phyloP scores from a whole-genome alignment of 2,888 invertebrate genomes.

The Deilephila porcellus region DNA sequence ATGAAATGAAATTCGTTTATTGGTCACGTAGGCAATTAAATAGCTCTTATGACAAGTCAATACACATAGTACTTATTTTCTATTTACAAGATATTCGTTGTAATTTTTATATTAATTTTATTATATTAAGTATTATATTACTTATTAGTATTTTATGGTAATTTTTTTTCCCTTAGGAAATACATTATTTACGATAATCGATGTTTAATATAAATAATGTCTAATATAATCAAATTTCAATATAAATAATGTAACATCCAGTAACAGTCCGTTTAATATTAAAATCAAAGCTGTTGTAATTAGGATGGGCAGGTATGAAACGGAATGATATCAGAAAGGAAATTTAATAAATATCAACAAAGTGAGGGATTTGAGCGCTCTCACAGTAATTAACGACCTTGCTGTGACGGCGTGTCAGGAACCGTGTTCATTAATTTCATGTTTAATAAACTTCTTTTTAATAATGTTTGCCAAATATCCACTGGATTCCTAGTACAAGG shows the following conservation, averaged over 20 bases:
- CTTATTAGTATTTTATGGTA: too few relatives aligned
- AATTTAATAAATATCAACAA: constrained; percentile 23
- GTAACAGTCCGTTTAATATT: background rate
- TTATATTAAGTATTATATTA: too few relatives aligned
- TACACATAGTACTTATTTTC: too few relatives aligned
- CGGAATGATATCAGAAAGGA: background rate
- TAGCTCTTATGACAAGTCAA: too few relatives aligned
- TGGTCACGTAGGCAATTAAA: too few relatives aligned
- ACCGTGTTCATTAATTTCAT: constrained; percentile 7
- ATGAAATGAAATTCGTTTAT: too few relatives aligned
- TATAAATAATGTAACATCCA: background rate
- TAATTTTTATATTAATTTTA: too few relatives aligned
- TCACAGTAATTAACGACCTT: constrained; percentile 9
- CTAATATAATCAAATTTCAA: background rate
- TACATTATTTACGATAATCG: too few relatives aligned
- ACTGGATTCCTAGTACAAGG: background rate
- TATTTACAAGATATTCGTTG: too few relatives aligned
- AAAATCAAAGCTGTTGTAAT: background rate
- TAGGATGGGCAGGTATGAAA: background rate
- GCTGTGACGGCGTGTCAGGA: constrained; percentile 6
- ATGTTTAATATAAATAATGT: too few relatives aligned
- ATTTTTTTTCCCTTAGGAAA: too few relatives aligned
- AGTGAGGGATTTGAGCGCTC: constrained; percentile 1
- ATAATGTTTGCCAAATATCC: constrained; percentile 5
- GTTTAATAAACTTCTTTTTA: constrained; percentile 6